These are phyloP conservation scores for Misgurnus mizolepis DNA, from an alignment of 2,113 vertebrate genomes.

Conservation along the genomic window DNA sequence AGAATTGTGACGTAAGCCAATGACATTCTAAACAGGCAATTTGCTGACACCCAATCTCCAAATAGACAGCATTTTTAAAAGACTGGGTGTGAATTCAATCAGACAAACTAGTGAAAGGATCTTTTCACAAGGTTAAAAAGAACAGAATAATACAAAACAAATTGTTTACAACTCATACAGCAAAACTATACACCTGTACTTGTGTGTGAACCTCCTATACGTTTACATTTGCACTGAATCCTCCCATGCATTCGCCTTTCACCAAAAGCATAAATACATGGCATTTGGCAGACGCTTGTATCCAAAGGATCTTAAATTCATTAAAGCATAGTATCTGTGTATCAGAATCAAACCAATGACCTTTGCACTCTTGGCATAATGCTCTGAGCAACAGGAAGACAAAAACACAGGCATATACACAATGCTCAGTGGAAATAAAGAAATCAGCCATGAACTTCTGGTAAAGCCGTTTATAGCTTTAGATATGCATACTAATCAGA, in stretches of 20 bases:
- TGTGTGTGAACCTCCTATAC: background rate
- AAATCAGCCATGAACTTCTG: too few species aligned
- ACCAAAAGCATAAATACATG: too few species aligned
- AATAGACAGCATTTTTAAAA: background rate
- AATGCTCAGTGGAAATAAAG: too few species aligned
- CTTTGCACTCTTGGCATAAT: too few species aligned
- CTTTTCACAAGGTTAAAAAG: background rate
- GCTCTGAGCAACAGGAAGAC: too few species aligned
- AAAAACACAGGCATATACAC: too few species aligned
- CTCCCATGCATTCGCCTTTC: too few species aligned
- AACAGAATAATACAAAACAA: background rate
- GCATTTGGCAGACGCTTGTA: too few species aligned
- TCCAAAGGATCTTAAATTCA: too few species aligned
- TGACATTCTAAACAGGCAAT: background rate
- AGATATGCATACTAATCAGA: conserved; percentile 3
- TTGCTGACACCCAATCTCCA: background rate
- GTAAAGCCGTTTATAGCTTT: background rate
- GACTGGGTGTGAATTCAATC: background rate
- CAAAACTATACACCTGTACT: background rate
- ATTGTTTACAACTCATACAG: background rate
- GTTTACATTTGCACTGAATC: background rate
- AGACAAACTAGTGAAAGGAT: background rate
- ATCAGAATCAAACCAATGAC: too few species aligned
- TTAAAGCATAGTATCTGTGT: too few species aligned
- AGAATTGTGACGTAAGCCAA: background rate